phyloP scores from a whole-genome alignment of 2,797 vertebrate species.

The Peromyscus aztecus region DNA sequence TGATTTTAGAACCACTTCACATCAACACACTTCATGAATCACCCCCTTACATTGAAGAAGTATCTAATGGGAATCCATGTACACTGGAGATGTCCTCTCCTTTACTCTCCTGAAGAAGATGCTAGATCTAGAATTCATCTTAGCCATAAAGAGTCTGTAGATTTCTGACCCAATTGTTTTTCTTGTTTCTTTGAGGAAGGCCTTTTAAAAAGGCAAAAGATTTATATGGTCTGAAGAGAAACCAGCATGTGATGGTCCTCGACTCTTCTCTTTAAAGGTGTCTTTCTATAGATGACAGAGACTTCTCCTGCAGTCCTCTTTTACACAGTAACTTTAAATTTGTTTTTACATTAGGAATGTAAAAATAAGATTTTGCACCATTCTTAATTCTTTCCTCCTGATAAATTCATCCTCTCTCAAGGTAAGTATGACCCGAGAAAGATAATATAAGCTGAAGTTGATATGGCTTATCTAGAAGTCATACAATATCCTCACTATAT shows the following conservation, averaged over 20 bases:
- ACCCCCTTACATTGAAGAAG: not conserved
- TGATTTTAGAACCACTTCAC: not conserved
- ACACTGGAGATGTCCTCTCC: not conserved
- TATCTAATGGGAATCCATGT: not conserved
- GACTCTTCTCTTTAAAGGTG: constrained; percentile 5
- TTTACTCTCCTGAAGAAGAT: not conserved
- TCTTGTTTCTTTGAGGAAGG: not conserved
- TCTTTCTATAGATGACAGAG: constrained; percentile 24
- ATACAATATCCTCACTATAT: not conserved
- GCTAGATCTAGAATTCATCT: not conserved
- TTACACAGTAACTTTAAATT: not conserved
- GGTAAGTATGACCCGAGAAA: not conserved
- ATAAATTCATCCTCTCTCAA: constrained; percentile 32
- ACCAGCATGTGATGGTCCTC: not conserved
- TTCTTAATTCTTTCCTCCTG: not conserved
- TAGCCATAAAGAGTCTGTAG: not conserved
- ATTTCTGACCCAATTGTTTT: constrained; percentile 22
- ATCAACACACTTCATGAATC: not conserved
- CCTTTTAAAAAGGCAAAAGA: not conserved
- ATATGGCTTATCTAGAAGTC: constrained; percentile 37
- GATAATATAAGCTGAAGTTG: not conserved
- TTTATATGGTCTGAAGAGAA: not conserved
- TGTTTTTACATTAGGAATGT: not conserved
- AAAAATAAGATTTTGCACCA: constrained; percentile 30
- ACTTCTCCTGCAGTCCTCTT: not conserved